Evolutionary conservation across 2,888 invertebrate species (phyloP), one percentile per base, ranked within the genome.

Genomic region (Agonum fuliginosum): DNA sequence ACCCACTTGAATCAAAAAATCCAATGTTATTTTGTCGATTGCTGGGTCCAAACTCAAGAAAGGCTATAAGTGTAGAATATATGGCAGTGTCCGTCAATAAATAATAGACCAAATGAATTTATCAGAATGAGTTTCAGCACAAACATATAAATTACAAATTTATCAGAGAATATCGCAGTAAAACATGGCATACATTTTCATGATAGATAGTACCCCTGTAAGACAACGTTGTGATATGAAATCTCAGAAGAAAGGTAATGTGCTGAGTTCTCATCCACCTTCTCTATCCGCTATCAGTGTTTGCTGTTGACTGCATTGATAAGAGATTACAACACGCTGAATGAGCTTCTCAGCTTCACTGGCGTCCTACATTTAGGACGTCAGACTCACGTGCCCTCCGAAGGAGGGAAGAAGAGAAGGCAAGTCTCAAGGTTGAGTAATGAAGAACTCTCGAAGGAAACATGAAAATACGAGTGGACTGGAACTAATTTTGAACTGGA

Each of bases 281-380:
- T 3, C 20, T 24, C 14, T 17, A n/a, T n/a, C n/a, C n/a, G n/a
- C n/a, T 69, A 69, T 69, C 69, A 69, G 24, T 69, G 46, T 69
- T 69, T 69, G 69, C 41, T 46, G 69, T 69, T 69, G 22, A 12
- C 69, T 69, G 46, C 46, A 69, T 69, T 69, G 69, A 69, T 69
- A 69, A 69, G 24, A 69, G 69, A 69, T 46, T 46, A 69, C 10
- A 19, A 69, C 20, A 12, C 24, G 41, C 69, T 69, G 69, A 22
- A 43, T 69, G 27, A 24, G 67, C 41, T 37, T 37, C 37, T 30
- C 17, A 12, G 22, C 20, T 54, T 54, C 27, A 1, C 17, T n/a
- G 17, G 41, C 22, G 58, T 62, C 30, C 58, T 62, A 62, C 2
- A 62, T 62, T 30, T 3, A 27, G 58, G 30, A 62, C 58, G 58